phyloP scores from a whole-genome alignment of 2,797 vertebrate genomes.

The Phoebastria nigripes region DNA sequence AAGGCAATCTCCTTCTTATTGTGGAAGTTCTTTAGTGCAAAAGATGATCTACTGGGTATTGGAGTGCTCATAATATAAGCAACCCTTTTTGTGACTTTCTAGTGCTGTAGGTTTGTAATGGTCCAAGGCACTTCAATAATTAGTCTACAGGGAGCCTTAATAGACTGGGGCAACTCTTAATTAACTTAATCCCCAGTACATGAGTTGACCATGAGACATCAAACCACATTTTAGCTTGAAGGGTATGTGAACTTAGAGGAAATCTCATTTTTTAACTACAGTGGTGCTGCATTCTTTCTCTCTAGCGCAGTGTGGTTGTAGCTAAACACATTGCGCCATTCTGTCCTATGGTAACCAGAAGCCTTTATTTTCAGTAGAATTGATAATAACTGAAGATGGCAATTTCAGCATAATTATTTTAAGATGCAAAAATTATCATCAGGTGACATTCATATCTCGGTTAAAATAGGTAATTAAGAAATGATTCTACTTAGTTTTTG shows the following conservation, averaged over 20 bases:
- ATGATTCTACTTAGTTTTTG: neutral
- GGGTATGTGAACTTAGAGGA: slow-evolving; percentile 67
- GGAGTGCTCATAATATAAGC: slow-evolving; percentile 69
- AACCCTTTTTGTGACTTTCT: slow-evolving; percentile 68
- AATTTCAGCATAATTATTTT: slow-evolving; percentile 25
- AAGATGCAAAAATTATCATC: neutral
- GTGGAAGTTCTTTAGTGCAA: slow-evolving; percentile 41
- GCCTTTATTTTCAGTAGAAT: slow-evolving; percentile 50
- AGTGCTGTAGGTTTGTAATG: slow-evolving; percentile 72
- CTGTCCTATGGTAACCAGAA: slow-evolving; percentile 16
- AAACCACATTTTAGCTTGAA: slow-evolving; percentile 73
- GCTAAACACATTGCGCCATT: slow-evolving; percentile 9
- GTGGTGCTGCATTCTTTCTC: slow-evolving; percentile 28
- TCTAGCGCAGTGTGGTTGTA: slow-evolving; percentile 35
- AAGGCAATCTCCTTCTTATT: slow-evolving; percentile 50
- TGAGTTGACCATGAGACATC: slow-evolving; percentile 78
- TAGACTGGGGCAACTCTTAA: slow-evolving; percentile 77
- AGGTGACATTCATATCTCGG: neutral
- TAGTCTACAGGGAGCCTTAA: slow-evolving; percentile 78
- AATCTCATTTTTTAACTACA: slow-evolving; percentile 70
- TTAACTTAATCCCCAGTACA: slow-evolving; percentile 78
- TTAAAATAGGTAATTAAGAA: slow-evolving; percentile 22
- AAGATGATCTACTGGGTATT: slow-evolving; percentile 68
- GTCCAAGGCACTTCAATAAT: slow-evolving; percentile 79
- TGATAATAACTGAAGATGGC: slow-evolving; percentile 6